phyloP scores from a whole-genome alignment of 2,888 invertebrate species.

The Euproctis similis region DNA sequence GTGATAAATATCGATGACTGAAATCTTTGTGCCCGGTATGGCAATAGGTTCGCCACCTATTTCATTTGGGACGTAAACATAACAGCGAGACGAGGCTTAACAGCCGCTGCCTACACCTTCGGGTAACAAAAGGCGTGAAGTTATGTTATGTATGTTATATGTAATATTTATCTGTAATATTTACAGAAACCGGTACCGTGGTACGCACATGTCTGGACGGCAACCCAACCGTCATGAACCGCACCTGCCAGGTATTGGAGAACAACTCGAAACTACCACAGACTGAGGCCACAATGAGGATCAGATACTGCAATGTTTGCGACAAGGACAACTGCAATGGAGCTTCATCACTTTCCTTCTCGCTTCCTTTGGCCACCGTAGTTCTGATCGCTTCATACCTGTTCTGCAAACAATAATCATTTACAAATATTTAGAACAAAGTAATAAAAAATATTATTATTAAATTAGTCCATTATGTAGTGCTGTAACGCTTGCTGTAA shows the following conservation, averaged over 20 bases:
- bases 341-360: constrained; percentile 46
- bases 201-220: constrained; percentile 58
- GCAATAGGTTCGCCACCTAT: no score
- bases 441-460: constrained; percentile 19
- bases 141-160: no score
- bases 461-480: constrained; percentile 11
- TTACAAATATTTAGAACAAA: constrained; percentile 18
- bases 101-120: no score
- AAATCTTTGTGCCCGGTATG: no score
- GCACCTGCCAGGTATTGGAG: constrained; percentile 44
- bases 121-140: no score
- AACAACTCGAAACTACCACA: constrained; percentile 20
- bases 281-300: constrained; percentile 26
- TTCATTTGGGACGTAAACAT: no score
- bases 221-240: constrained; percentile 43
- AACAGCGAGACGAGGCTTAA: no score
- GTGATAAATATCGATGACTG: no score
- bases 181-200: constrained; percentile 50
- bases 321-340: constrained; percentile 73
- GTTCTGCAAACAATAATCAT: constrained; percentile 51
- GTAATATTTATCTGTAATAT: constrained; percentile 1
- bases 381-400: constrained; percentile 49
- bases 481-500: constrained; percentile 17
- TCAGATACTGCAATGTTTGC: constrained; percentile 61
- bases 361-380: constrained; percentile 47